Percentiles rank a stretch among this genome's conserved stretches.
Evolutionary conservation across 2,113 vertebrate species (phyloP).

Genomic region (Odontophorus gujanensis): DNA sequence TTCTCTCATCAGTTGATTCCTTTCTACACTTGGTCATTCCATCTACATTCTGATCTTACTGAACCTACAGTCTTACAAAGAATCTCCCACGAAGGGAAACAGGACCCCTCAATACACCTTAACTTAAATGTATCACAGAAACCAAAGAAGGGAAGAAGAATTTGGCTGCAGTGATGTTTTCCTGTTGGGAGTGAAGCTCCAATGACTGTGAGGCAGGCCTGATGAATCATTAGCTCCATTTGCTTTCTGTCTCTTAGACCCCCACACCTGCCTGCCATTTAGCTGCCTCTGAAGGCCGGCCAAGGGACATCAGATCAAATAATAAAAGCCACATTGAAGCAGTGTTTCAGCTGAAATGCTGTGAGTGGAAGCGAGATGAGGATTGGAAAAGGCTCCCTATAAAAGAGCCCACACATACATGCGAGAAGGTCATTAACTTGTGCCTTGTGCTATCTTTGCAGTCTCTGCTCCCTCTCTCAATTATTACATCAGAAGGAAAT

Average conservation of each 20-base stretch:
- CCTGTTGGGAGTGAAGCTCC: not conserved
- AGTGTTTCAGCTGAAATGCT: constrained; percentile 32
- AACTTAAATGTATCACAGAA: not conserved
- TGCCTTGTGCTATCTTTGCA: constrained; percentile 64
- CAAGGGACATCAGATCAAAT: constrained; percentile 59
- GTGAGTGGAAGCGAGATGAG: constrained; percentile 48
- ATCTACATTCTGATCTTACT: not conserved
- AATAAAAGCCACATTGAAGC: constrained; percentile 51
- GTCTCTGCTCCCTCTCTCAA: constrained; percentile 45
- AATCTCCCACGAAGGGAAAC: not conserved
- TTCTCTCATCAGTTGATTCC: not conserved
- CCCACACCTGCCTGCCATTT: constrained; percentile 36
- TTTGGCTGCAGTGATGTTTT: not conserved
- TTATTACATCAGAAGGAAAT: constrained; percentile 62
- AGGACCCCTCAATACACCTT: not conserved
- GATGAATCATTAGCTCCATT: constrained; percentile 9
- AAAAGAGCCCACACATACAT: constrained; percentile 64
- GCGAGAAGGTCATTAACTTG: constrained; percentile 68
- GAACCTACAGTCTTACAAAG: not conserved
- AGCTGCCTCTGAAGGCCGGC: constrained; percentile 51
- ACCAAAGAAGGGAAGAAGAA: not conserved
- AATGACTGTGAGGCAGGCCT: not conserved
- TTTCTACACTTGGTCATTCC: not conserved
- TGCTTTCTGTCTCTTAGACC: constrained; percentile 19
- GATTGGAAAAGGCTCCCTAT: constrained; percentile 56